Evolutionary conservation across 2,888 invertebrate species (phyloP).

Genomic region (Petrolisthes cinctipes): DNA sequence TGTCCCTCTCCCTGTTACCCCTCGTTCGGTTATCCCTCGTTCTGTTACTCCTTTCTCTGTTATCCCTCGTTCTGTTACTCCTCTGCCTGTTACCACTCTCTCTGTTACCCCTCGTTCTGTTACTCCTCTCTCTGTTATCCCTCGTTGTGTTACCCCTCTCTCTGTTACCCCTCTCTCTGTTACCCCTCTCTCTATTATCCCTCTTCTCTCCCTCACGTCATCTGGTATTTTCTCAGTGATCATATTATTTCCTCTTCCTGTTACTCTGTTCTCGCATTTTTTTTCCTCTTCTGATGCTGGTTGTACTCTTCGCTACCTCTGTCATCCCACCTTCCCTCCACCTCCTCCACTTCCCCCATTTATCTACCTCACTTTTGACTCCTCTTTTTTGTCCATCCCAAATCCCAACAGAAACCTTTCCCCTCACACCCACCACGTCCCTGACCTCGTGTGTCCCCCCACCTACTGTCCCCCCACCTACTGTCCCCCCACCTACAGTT

Average conservation of each 20-base stretch:
- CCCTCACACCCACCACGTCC: too few relatives aligned
- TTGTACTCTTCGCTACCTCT: too few relatives aligned
- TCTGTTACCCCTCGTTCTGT: neutral
- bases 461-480: too few relatives aligned
- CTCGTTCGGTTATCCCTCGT: neutral
- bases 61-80: neutral
- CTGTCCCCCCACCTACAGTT: too few relatives aligned
- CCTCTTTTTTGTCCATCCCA: too few relatives aligned
- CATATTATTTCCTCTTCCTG: neutral
- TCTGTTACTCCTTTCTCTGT: neutral
- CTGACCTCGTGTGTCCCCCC: too few relatives aligned
- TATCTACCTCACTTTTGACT: too few relatives aligned
- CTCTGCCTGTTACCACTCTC: too few relatives aligned
- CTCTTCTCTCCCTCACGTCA: conserved; percentile 8
- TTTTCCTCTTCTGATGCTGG: too few relatives aligned
- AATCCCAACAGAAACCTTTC: too few relatives aligned
- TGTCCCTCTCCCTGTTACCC: neutral
- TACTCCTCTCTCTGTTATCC: neutral
- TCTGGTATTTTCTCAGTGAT: neutral
- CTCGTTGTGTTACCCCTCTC: neutral
- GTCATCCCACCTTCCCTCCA: too few relatives aligned
- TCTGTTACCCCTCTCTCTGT: neutral
- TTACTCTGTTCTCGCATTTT: neutral
- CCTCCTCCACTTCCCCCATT: too few relatives aligned
- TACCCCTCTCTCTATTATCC: neutral